Evolutionary conservation across 1,140 invertebrate genomes (phyloP), one percentile per base, ranked within the genome.

Genomic region (Brachionus plicatilis): DNA sequence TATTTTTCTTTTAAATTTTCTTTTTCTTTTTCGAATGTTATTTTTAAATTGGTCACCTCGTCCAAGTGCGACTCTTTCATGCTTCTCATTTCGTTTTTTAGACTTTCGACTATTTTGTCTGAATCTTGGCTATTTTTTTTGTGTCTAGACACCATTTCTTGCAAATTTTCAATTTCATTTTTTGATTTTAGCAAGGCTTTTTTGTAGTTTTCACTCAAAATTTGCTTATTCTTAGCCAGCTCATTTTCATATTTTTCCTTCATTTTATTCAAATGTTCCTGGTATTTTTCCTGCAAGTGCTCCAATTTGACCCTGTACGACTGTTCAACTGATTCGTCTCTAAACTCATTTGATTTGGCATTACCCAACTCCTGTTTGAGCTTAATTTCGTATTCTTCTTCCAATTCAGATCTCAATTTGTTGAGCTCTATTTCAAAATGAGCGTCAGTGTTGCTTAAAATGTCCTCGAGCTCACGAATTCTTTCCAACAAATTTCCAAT

Each of bases 51-150:
- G 12, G 79, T 68, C 11, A 82, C n/a, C 27, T 82, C 79, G 29
- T 82, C 65, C 53, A 82, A 82, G 20, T 82, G 79, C 56, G 37
- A 33, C 43, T 82, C 79, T 82, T 82, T 82, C 29, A 82, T 68
- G 20, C 43, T 82, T 60, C 20, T 82, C 65, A 82, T 60, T 68
- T 82, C 79, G 12, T 7, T 27, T 45, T 82, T 82, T 17, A 82
- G n/a, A 37, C 79, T 82, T 20, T 82, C 79, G 53, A 82, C 60
- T 65, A 82, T 24, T 47, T 82, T 82, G 11, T 82, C 79, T 14
- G 79, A 82, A 24, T 82, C 79, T 24, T 65, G 20, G 27, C 17
- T 37, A 45, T 43, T 65, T 68, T 82, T 82, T 82, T 82, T 82
- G 12, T 45, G 45, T 37, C 53, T 60, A 14, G 37, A 29, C 2